Base-by-base conservation (phyloP, 2,113 vertebrate genomes). In the Colinus virginianus region DNA sequence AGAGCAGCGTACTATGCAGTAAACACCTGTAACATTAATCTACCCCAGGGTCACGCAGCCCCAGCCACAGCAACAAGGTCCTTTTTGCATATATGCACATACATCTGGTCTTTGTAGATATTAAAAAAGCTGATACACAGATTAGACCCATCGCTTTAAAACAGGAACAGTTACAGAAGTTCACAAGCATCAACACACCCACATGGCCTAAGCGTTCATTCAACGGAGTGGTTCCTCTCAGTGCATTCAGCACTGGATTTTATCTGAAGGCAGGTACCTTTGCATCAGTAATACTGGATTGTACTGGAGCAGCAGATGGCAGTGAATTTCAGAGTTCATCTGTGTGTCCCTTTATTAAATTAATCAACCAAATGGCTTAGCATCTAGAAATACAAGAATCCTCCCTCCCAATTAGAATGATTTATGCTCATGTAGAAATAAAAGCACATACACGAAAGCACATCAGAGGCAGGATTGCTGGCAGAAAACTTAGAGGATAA, bases 351-450 rank as follows among this genome's bases (percentile, higher is more conserved):
- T 87, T 84, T 84, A 90, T 59, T 93, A 72, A 90, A 90, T 43
- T 72, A 94, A 93, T 87, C 90, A 66, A 90, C 78, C 70, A 87
- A 90, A 90, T n/a, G 59, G 59, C 55, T 95, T 92, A 84, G 70
- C 49, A 51, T 93, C 90, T 75, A 96, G 94, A 96, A 96, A 93
- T 85, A 96, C n/a, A 70, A 45, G 70, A 78, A 72, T 26, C 12
- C 19, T 79, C 46, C 64, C 53, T 71, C 51, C 51, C 89, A 78
- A 76, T 79, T 17, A 85, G 49, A 77, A 70, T 45, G 26, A 49
- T 56, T 85, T 88, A 23, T 61, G 58, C 86, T 86, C 70, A 62
- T 13, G 34, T 66, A 87, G 51, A 92, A 93, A 82, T 49, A 76
- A 84, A 96, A 96, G 79, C 79, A 64, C 42, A 51, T 19, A 87